phyloP scores from a whole-genome alignment of 2,797 vertebrate species.

The Acanthiza pusilla region DNA sequence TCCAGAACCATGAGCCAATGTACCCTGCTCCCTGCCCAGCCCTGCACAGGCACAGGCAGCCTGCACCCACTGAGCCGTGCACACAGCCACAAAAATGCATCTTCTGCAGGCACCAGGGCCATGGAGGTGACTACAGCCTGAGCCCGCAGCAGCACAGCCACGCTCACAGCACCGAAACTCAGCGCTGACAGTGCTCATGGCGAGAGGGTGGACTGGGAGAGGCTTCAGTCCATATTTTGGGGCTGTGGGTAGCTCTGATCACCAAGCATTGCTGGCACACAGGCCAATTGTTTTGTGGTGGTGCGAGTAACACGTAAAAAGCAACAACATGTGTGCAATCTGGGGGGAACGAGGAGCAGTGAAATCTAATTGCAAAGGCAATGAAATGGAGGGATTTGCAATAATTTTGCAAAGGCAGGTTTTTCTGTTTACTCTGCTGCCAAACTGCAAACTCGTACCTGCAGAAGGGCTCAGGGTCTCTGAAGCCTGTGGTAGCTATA shows the following conservation, averaged over 20 bases:
- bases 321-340: background rate
- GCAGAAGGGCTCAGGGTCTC: background rate
- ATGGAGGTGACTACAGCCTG: background rate
- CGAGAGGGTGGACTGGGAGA: background rate
- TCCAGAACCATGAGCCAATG: background rate
- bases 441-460: background rate
- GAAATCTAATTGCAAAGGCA: background rate
- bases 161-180: accelerated
- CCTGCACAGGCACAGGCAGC: background rate
- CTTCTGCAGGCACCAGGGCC: background rate
- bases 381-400: background rate
- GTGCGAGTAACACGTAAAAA: background rate
- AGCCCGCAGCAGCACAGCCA: background rate
- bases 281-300: background rate
- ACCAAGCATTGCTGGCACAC: accelerated
- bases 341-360: background rate
- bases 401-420: background rate
- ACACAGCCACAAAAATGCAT: background rate
- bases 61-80: background rate
- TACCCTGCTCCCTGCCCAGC: background rate
- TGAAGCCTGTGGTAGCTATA: background rate
- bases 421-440: background rate
- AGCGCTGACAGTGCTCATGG: accelerated
- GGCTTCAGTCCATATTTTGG: accelerated
- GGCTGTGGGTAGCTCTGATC: background rate